Evolutionary conservation across 2,113 vertebrate genomes (phyloP).

Genomic region (Etia nguti): DNA sequence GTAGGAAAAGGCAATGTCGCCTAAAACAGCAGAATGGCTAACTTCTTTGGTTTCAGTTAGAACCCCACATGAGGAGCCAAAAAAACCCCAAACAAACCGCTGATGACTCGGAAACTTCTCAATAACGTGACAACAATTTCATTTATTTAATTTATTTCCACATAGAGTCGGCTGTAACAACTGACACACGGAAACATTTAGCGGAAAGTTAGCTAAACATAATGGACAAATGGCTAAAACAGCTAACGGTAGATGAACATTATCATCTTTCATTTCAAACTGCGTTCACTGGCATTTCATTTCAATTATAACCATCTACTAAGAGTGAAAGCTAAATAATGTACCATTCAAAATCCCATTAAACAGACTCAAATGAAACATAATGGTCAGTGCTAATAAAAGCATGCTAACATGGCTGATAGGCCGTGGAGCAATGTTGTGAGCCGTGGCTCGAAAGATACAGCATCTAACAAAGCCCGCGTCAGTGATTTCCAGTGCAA

Average conservation of each 20-base stretch:
- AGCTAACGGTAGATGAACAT: background rate
- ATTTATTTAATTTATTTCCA: background rate
- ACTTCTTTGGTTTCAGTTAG: background rate
- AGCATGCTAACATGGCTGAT: background rate
- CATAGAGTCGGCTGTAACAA: background rate
- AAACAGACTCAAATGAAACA: background rate
- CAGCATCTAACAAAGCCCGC: background rate
- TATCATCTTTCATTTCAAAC: background rate
- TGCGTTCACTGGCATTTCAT: background rate
- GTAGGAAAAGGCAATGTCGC: background rate
- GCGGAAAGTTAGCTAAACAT: background rate
- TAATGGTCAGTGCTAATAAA: background rate
- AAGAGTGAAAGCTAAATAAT: background rate
- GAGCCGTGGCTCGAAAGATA: background rate
- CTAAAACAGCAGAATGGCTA: background rate
- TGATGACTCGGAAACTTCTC: background rate
- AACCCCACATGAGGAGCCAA: background rate
- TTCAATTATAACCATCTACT: background rate
- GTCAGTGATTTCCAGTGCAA: background rate
- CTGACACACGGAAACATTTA: background rate
- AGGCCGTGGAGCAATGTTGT: background rate
- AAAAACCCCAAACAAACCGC: background rate
- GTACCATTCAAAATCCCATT: background rate
- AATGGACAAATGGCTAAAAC: background rate
- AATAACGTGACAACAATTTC: background rate